These are phyloP conservation scores for Euwallacea fornicatus DNA, from an alignment of 1,140 invertebrate genomes.

Conservation along the genomic window DNA sequence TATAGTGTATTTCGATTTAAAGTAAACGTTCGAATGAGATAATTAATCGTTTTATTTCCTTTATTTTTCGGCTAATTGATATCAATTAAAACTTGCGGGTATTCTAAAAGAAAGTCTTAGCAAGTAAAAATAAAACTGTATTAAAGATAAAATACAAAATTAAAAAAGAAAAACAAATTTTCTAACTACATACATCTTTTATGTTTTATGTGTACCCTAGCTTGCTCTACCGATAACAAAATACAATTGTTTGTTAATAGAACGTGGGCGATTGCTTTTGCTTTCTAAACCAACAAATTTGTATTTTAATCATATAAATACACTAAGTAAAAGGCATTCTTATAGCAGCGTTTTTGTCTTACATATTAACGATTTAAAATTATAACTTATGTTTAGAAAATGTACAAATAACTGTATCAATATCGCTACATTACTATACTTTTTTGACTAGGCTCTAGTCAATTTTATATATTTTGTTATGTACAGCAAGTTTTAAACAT, in stretches of 20 bases:
- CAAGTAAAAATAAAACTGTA: slow-evolving; percentile 50
- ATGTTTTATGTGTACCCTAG: slow-evolving; percentile 47
- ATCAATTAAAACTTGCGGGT: too few species aligned
- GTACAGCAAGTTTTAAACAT: slow-evolving; percentile 42
- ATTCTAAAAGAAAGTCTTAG: too few species aligned
- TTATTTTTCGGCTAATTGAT: too few species aligned
- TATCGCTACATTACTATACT: slow-evolving; percentile 33
- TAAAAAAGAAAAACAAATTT: slow-evolving; percentile 50
- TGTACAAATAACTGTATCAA: slow-evolving; percentile 21
- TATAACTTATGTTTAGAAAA: slow-evolving; percentile 21
- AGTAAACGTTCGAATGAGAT: not conserved
- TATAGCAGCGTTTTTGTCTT: slow-evolving; percentile 40
- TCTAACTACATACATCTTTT: slow-evolving; percentile 43
- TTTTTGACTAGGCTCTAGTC: slow-evolving; percentile 51
- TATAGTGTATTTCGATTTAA: not conserved
- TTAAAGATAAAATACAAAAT: slow-evolving; percentile 51
- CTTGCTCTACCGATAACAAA: slow-evolving; percentile 48
- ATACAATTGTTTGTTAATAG: slow-evolving; percentile 42
- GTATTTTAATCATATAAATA: slow-evolving; percentile 49
- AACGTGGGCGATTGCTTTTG: slow-evolving; percentile 21
- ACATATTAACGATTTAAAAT: not conserved
- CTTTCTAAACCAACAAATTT: slow-evolving; percentile 33
- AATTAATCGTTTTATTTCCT: not conserved
- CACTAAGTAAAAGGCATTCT: slow-evolving; percentile 41
- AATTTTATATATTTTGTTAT: slow-evolving; percentile 46